Conservation (phyloP, 1,140 invertebrate genomes). For the Heliconius himera region DNA sequence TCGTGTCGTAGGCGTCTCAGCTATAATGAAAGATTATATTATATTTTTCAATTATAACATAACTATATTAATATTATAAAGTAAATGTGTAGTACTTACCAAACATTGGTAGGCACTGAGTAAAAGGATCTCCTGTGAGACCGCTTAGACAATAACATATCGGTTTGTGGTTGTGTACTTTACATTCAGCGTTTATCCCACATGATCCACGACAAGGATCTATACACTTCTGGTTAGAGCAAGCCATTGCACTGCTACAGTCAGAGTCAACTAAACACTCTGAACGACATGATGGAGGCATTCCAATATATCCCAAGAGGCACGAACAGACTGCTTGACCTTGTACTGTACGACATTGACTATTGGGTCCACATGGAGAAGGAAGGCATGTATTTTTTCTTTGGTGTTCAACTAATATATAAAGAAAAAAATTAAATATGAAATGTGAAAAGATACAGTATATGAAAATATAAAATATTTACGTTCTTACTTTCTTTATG, state of each 20-base stretch:
- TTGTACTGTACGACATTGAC: conserved; percentile 84
- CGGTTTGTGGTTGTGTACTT: conserved; percentile 84
- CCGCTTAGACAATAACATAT: conserved; percentile 84
- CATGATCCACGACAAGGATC: conserved; percentile 90
- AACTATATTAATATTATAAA: conserved; percentile 11
- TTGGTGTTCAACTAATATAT: conserved; percentile 56
- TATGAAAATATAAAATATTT: background rate
- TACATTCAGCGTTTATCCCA: conserved; percentile 84
- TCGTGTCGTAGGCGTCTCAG: conserved; percentile 66
- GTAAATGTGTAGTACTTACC: conserved; percentile 50
- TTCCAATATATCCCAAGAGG: conserved; percentile 86
- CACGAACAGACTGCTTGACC: conserved; percentile 87
- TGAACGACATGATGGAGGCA: conserved; percentile 87
- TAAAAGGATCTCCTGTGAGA: conserved; percentile 84
- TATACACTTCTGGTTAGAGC: conserved; percentile 91
- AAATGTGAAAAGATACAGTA: background rate
- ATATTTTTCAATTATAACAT: background rate
- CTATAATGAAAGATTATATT: conserved; percentile 60
- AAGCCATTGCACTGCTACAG: conserved; percentile 89
- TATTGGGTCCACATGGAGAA: conserved; percentile 86
- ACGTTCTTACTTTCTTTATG: conserved; percentile 61
- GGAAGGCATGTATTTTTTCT: conserved; percentile 82
- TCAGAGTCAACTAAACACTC: conserved; percentile 89
- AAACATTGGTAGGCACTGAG: conserved; percentile 56
- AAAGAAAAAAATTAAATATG: background rate